phyloP scores from a whole-genome alignment of 2,113 vertebrate genomes.

The human (Homo sapiens) region GRCh38 chr2:84426001-84426500 shows the following conservation, averaged over 20 bases:
- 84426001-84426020: background rate
- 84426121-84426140: background rate
- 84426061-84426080: background rate
- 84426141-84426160: background rate
- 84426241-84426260: background rate
- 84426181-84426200: background rate
- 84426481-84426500: too few relatives aligned
- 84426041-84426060: background rate
- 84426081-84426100: background rate
- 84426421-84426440: too few relatives aligned
- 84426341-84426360: background rate
- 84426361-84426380: background rate
- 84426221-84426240: background rate
- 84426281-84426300: background rate
- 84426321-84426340: background rate
- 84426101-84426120: background rate
- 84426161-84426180: background rate
- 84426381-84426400: background rate
- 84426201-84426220: background rate
- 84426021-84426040: background rate
- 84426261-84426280: background rate
- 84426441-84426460: too few relatives aligned
- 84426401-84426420: too few relatives aligned
- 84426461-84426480: too few relatives aligned
- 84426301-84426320: background rate